A percentile compares a stretch with the other conserved stretches of the same genome.
Conservation (phyloP, 2,888 invertebrate genomes). For the Apodemia zela region DNA sequence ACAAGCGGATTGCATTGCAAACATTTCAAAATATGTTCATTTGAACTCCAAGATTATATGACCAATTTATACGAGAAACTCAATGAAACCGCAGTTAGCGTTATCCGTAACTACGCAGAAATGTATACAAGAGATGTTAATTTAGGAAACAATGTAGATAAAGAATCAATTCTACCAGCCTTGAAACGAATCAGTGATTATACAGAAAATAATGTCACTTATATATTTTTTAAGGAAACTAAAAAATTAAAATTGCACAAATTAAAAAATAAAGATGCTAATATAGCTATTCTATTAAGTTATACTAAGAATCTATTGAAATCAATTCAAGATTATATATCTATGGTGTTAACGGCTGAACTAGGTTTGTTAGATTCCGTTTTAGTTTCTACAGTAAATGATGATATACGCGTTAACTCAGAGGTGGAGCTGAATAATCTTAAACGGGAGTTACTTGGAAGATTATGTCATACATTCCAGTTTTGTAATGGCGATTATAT, state of each 20-base stretch:
- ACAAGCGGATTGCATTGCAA: constrained; percentile 35
- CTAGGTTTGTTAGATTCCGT: constrained; percentile 33
- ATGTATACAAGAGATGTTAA: constrained; percentile 55
- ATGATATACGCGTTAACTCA: constrained; percentile 49
- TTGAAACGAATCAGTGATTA: constrained; percentile 36
- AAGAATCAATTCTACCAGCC: constrained; percentile 35
- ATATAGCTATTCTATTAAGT: constrained; percentile 39
- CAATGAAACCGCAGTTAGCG: constrained; percentile 47
- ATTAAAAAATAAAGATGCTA: constrained; percentile 38
- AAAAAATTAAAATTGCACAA: constrained; percentile 40
- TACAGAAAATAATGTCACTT: constrained; percentile 36
- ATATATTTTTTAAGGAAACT: constrained; percentile 40
- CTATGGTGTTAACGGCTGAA: constrained; percentile 28
- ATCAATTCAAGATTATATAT: constrained; percentile 35
- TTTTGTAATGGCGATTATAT: constrained; percentile 45
- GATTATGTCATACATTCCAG: constrained; percentile 47
- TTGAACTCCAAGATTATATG: constrained; percentile 48
- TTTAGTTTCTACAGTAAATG: constrained; percentile 41
- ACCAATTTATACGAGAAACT: constrained; percentile 42
- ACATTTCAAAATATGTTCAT: constrained; percentile 48
- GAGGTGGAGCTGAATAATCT: constrained; percentile 48
- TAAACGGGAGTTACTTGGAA: constrained; percentile 35
- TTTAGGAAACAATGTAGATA: constrained; percentile 38
- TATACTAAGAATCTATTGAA: constrained; percentile 39
- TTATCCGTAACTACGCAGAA: constrained; percentile 50